A percentile compares a stretch with the other conserved stretches of the same genome.
phyloP scores from a whole-genome alignment of 2,797 vertebrate genomes.

The Okamejei kenojei region DNA sequence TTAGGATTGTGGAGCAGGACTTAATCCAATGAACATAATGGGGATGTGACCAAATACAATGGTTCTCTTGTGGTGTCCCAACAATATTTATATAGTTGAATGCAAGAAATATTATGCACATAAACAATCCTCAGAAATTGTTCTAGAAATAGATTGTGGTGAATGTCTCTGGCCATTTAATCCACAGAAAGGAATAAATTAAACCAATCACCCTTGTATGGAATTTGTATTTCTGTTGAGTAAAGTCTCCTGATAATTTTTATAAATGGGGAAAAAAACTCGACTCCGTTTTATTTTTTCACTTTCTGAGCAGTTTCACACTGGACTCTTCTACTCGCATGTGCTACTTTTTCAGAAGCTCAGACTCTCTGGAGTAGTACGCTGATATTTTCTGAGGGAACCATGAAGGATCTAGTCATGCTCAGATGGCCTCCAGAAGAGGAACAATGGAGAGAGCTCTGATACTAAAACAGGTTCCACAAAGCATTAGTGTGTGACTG shows the following conservation, averaged over 20 bases:
- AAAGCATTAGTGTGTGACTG: neutral
- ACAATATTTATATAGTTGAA: neutral
- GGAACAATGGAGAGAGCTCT: neutral
- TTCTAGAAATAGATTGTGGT: neutral
- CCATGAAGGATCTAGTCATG: slow-evolving; percentile 58
- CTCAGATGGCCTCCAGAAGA: slow-evolving; percentile 45
- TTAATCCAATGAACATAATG: neutral
- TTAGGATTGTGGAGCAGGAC: neutral
- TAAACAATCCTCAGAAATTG: neutral
- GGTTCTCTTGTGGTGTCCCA: neutral
- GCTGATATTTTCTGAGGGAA: slow-evolving; percentile 60
- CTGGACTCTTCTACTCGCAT: slow-evolving; percentile 71
- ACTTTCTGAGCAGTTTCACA: slow-evolving; percentile 68
- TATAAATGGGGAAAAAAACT: slow-evolving; percentile 60
- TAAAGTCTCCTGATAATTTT: slow-evolving; percentile 61
- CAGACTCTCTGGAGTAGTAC: slow-evolving; percentile 56
- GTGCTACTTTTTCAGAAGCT: slow-evolving; percentile 63
- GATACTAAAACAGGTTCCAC: neutral
- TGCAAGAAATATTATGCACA: neutral
- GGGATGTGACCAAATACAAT: neutral
- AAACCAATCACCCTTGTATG: neutral
- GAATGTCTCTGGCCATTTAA: neutral
- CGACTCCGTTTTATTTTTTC: slow-evolving; percentile 64
- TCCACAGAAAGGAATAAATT: neutral
- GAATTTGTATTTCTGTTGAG: neutral